Percentiles rank a stretch among this genome's conserved stretches.
These are phyloP conservation scores for Dryas iulia DNA, from an alignment of 1,140 invertebrate genomes.

Conservation along the genomic window DNA sequence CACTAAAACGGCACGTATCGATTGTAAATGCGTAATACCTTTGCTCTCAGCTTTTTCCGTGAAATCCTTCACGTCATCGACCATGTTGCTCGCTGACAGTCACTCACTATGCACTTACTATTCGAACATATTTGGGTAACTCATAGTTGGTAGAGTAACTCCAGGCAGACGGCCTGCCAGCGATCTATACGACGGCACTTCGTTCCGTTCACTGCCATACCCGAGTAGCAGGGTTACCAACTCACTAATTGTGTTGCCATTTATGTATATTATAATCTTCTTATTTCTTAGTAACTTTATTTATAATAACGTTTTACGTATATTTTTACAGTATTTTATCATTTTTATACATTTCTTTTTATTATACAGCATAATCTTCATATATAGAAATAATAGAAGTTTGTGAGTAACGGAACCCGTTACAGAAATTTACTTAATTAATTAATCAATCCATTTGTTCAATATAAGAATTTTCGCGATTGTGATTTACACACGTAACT, in stretches of 20 bases:
- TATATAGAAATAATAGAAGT: too few species aligned
- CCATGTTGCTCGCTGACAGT: slow-evolving; percentile 78
- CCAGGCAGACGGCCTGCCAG: slow-evolving; percentile 74
- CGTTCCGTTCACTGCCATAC: slow-evolving; percentile 69
- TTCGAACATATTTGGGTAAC: slow-evolving; percentile 79
- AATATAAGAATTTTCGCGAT: too few species aligned
- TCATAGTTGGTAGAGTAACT: slow-evolving; percentile 77
- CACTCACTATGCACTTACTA: slow-evolving; percentile 77
- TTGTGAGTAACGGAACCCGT: too few species aligned
- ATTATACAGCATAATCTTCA: too few species aligned
- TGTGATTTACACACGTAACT: too few species aligned
- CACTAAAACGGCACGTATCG: slow-evolving; percentile 71
- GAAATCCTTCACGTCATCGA: slow-evolving; percentile 78
- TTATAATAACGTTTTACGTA: not conserved
- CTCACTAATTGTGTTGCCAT: not conserved
- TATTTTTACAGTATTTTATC: not conserved
- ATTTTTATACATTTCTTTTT: too few species aligned
- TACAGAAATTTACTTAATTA: too few species aligned
- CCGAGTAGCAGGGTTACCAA: not conserved
- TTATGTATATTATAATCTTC: not conserved
- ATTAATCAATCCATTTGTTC: too few species aligned
- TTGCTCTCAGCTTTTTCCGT: slow-evolving; percentile 77
- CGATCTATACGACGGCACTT: slow-evolving; percentile 75
- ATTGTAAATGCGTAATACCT: slow-evolving; percentile 75
- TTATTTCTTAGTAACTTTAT: too few species aligned